Conservation (phyloP, 2,113 vertebrate genomes). For the Cairina moschata region DNA sequence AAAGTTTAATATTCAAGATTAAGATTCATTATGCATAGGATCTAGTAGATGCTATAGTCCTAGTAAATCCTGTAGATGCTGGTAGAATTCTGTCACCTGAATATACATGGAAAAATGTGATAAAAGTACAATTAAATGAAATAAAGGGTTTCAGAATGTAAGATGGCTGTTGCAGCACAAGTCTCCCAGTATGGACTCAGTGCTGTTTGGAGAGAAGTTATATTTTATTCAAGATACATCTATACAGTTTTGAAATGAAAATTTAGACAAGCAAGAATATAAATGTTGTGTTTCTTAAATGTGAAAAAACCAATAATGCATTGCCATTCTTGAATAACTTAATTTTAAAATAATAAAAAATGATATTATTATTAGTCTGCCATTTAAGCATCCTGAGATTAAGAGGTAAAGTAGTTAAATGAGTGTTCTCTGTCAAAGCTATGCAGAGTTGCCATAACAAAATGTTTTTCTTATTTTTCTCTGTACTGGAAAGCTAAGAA, state of each 20-base stretch:
- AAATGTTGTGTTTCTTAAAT: background rate
- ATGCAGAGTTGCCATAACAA: background rate
- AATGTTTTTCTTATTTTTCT: fast-evolving
- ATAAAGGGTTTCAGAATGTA: background rate
- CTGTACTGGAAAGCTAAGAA: background rate
- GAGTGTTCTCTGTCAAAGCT: background rate
- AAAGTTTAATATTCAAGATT: background rate
- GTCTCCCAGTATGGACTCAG: background rate
- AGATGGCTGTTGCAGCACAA: background rate
- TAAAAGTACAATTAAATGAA: background rate
- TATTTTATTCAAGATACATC: background rate
- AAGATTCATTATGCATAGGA: background rate
- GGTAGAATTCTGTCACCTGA: background rate
- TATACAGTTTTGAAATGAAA: background rate
- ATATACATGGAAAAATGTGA: background rate
- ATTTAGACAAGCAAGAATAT: background rate
- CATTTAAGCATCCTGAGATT: background rate
- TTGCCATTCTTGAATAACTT: background rate
- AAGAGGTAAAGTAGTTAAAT: background rate
- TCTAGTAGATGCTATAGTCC: background rate
- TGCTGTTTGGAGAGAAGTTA: background rate
- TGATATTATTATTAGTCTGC: background rate
- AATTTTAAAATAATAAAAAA: background rate
- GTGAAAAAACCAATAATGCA: background rate
- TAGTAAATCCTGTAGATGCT: background rate